Base-by-base conservation (phyloP, 2,797 vertebrate species). In the Rhinichthys osculus region DNA sequence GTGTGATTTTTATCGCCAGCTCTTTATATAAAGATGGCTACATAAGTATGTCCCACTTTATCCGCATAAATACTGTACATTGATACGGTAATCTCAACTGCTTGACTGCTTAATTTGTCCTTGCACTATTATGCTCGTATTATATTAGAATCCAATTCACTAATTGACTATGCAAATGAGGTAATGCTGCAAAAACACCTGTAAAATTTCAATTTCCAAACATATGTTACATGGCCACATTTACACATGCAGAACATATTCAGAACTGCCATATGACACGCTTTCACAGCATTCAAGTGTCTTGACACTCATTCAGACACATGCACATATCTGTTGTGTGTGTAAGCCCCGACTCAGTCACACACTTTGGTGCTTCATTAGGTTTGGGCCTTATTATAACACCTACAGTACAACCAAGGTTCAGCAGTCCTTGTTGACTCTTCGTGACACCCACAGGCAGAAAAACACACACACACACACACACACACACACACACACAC, bases 361-460 rank as follows among this genome's bases (percentile, higher is more conserved):
- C 71, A 69, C 38, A 27, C 47, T 64, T n/a, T 84, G 83, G 83
- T 89, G 90, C 85, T 84, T 86, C 6, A 84, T 89, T 90, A 88
- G 16, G 82, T 87, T 87, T 89, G 86, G 81, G 44, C 82, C 64
- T 86, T 80, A 84, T 57, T 74, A 13, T 80, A 92, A 89, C 87
- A 89, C 88, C 84, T 91, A 88, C 62, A 64, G 62, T 64, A 16
- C 89, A 92, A 88, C 90, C 86, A 91, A 81, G 71, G 84, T 80
- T 70, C 67, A 90, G 88, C 88, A 82, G 67, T 87, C 87, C 87
- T 89, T 83, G 81, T 52, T 92, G 90, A 93, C 90, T 90, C 88
- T 64, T 84, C 86, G 71, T 92, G 88, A 76, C 50, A 72, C 73
- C 10, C 47, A 82, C 83, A 85, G 90, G 86, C 82, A 77, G 57